phyloP scores from a whole-genome alignment of 92 coral and sea anemone genomes.

The Actinernus sp. region DNA sequence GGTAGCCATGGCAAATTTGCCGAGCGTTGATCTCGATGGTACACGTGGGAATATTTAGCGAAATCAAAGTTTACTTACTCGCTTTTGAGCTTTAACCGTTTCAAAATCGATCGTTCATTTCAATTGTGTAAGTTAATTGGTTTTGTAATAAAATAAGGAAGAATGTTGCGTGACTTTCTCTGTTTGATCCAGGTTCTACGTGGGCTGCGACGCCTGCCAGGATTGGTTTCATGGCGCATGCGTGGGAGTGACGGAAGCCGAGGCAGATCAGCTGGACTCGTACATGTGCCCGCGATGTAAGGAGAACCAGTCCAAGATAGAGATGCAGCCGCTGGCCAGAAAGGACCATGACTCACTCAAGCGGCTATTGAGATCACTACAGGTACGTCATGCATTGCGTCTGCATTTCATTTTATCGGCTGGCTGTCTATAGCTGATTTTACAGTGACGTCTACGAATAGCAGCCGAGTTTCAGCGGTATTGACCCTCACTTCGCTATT shows the following conservation, averaged over 20 bases:
- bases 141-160: too few relatives aligned
- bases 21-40: too few relatives aligned
- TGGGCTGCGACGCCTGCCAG: slow-evolving; percentile 97
- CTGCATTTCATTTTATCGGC: neutral
- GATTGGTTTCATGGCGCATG: slow-evolving; percentile 99
- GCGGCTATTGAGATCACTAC: slow-evolving; percentile 91
- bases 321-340: slow-evolving; percentile 75
- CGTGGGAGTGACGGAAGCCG: slow-evolving; percentile 84
- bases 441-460: too few relatives aligned
- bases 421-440: neutral
- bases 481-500: too few relatives aligned
- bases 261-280: slow-evolving; percentile 81
- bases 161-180: too few relatives aligned
- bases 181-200: slow-evolving; percentile 82
- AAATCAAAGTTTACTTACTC: too few relatives aligned
- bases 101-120: too few relatives aligned
- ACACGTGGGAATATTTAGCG: too few relatives aligned
- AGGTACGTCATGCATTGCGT: slow-evolving; percentile 39
- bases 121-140: too few relatives aligned
- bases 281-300: slow-evolving; percentile 94
- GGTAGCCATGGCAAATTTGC: too few relatives aligned
- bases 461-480: too few relatives aligned
- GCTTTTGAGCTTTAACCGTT: too few relatives aligned
- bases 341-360: slow-evolving; percentile 90
- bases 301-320: slow-evolving; percentile 72